phyloP scores from a whole-genome alignment of 1,140 invertebrate species.

The Eupeodes corollae region DNA sequence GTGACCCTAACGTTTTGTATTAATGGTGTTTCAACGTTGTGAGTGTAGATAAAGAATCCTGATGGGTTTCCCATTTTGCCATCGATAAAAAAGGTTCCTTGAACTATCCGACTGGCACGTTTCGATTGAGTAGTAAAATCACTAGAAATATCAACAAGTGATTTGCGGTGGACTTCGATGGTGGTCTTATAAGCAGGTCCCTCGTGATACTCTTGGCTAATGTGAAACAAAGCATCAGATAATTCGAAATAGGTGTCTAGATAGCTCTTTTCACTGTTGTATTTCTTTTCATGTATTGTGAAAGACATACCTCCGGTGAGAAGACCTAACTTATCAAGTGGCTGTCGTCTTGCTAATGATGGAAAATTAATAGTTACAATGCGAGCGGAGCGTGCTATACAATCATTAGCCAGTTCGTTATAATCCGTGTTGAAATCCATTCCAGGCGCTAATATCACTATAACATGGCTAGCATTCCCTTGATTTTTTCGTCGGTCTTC shows the following conservation, averaged over 20 bases:
- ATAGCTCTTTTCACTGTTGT: conserved; percentile 40
- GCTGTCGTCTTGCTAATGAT: conserved; percentile 18
- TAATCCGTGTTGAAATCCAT: conserved; percentile 30
- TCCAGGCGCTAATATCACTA: conserved; percentile 43
- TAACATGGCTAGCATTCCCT: conserved; percentile 42
- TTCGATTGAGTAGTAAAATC: background rate
- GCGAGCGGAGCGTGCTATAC: conserved; percentile 30
- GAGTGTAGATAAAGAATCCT: conserved; percentile 32
- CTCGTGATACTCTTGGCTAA: conserved; percentile 39
- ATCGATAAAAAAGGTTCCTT: conserved; percentile 41
- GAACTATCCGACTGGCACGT: conserved; percentile 15
- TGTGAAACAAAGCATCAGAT: conserved; percentile 40
- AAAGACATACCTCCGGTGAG: conserved; percentile 35
- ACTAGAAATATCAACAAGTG: background rate
- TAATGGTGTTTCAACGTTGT: conserved; percentile 39
- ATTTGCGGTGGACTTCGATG: conserved; percentile 31
- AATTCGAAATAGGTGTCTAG: conserved; percentile 43
- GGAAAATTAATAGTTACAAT: conserved; percentile 44
- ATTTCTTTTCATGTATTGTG: conserved; percentile 41
- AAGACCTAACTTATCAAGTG: conserved; percentile 39
- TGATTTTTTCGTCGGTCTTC: conserved; percentile 32
- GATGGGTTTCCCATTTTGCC: conserved; percentile 39
- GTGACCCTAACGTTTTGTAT: conserved; percentile 38
- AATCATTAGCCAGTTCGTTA: conserved; percentile 24
- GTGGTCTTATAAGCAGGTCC: conserved; percentile 41